Base-by-base conservation (phyloP, 2,113 vertebrate species). In the Chaetodon trifascialis region DNA sequence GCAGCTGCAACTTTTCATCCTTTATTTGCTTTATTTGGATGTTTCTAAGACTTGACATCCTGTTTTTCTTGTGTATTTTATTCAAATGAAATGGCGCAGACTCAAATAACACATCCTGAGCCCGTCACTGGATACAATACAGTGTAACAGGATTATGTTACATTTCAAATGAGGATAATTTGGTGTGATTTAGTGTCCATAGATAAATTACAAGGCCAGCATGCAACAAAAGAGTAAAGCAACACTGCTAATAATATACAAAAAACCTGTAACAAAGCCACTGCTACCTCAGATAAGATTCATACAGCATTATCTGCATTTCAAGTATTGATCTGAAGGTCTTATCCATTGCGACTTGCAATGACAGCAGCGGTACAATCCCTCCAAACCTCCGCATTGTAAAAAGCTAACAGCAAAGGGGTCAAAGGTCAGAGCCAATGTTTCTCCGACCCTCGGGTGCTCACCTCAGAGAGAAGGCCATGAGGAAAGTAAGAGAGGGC, bases 371-470 rank as follows among this genome's bases (percentile, higher is more conserved):
- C 49, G 40, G 36, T 4, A 0, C 23, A 55, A 16, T 42, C 17
- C 17, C 4, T 17, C 16, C 16, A 23, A 80, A 58, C 30, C 36
- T 34, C 51, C 68, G 52, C 51, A 23, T 21, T 55, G 3, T 25
- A 64, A 64, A 59, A 66, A 66, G 8, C 8, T 23, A 44, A 9
- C 14, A 54, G 49, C 40, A 55, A 52, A 70, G 60, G 51, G 80
- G 80, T 72, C 80, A 85, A 86, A 87, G 86, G 76, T 88, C 72
- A 78, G 67, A 70, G 44, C 12, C 34, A 59, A 23, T 38, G 63
- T 42, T 73, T 51, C 16, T 76, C 52, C 36, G 17, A 58, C 34
- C 62, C 47, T 4, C 1, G n/a, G 62, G 23, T 7, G n/a, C 52
- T 47, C 46, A 58, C 2, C 11, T 4, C 40, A 77, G 59, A 58